phyloP scores from a whole-genome alignment of 2,797 vertebrate genomes.

The Manis javanica region DNA sequence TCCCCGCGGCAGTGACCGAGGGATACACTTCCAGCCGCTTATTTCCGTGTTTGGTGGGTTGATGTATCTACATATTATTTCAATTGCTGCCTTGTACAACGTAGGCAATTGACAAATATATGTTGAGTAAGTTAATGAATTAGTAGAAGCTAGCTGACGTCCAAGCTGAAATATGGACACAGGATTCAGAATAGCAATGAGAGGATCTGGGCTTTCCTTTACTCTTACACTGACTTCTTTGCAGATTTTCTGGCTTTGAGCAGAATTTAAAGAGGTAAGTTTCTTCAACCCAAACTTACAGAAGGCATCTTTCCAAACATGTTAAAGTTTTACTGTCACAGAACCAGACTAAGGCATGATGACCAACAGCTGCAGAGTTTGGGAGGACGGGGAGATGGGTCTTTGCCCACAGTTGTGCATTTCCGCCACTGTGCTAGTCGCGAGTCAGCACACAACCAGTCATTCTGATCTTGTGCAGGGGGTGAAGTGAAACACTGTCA shows the following conservation, averaged over 20 bases:
- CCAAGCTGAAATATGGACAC: background rate
- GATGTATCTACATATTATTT: background rate
- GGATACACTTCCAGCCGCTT: background rate
- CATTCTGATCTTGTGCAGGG: constrained; percentile 68
- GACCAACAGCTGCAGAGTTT: constrained; percentile 66
- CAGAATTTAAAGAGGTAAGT: constrained; percentile 19
- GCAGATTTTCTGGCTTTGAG: background rate
- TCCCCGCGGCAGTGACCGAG: background rate
- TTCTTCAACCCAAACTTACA: constrained; percentile 1
- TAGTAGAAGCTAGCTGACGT: background rate
- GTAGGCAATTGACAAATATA: background rate
- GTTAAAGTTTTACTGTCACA: constrained; percentile 67
- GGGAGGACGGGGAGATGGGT: constrained; percentile 38
- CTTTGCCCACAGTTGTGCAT: background rate
- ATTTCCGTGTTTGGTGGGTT: background rate
- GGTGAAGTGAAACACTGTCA: constrained; percentile 77
- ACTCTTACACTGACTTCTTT: background rate
- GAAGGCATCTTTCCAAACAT: constrained; percentile 75
- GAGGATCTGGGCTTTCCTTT: background rate
- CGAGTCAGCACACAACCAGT: constrained; percentile 73
- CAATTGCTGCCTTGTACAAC: background rate
- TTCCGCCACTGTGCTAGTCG: constrained; percentile 47
- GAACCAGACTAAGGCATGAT: constrained; percentile 67
- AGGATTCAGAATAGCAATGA: background rate
- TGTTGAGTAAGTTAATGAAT: background rate